Evolutionary conservation across 2,113 vertebrate genomes (phyloP).

Genomic region (Anseranas semipalmata): DNA sequence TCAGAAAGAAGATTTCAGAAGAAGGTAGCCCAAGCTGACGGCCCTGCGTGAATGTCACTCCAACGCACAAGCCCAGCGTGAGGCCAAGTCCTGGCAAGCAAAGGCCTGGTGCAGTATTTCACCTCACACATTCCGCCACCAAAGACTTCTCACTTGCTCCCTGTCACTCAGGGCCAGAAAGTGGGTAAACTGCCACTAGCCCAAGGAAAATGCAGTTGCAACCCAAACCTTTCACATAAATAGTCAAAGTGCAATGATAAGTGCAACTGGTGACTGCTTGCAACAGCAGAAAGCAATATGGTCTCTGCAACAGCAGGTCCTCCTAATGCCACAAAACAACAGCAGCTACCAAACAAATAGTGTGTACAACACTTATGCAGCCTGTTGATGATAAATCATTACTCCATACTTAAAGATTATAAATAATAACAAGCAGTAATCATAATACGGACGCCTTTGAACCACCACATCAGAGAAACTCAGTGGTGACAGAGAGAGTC

Average conservation of each 20-base stretch:
- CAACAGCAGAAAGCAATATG: background rate
- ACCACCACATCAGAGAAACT: background rate
- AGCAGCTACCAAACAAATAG: background rate
- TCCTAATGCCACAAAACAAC: background rate
- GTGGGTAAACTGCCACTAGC: background rate
- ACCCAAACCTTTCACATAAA: background rate
- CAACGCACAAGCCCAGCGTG: accelerated
- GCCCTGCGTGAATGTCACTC: background rate
- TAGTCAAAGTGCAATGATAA: background rate
- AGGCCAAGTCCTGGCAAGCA: background rate
- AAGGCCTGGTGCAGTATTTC: background rate
- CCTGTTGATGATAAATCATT: background rate
- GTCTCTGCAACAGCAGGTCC: background rate
- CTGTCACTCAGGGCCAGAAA: background rate
- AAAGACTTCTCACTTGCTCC: background rate
- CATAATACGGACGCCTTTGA: background rate
- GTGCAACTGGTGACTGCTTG: background rate
- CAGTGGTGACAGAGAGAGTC: background rate
- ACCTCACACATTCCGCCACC: background rate
- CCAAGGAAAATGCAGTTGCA: background rate
- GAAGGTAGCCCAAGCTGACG: background rate
- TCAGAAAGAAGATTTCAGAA: background rate
- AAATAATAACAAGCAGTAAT: background rate
- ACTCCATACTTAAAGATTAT: background rate
- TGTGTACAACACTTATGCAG: background rate